These are phyloP conservation scores for Drosophila melanogaster DNA, from an alignment of 1,140 invertebrate genomes.

Conservation along the genomic window Release_6_plus_ISO1_MT NT_037436.4:13587501-13588000, in stretches of 20 bases:
- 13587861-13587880: slow-evolving; percentile 27
- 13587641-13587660: slow-evolving; percentile 39
- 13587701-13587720: slow-evolving; percentile 19
- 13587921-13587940: slow-evolving; percentile 58
- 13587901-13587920: slow-evolving; percentile 62
- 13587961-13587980: slow-evolving; percentile 84
- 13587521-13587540: slow-evolving; percentile 64
- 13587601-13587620: slow-evolving; percentile 80
- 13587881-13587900: slow-evolving; percentile 41
- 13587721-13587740: slow-evolving; percentile 38
- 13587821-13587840: slow-evolving; percentile 60
- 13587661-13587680: slow-evolving; percentile 14
- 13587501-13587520: slow-evolving; percentile 76
- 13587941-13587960: slow-evolving; percentile 70
- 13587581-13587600: slow-evolving; percentile 40
- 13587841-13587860: slow-evolving; percentile 60
- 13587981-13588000: slow-evolving; percentile 77
- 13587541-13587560: not conserved
- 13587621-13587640: slow-evolving; percentile 82
- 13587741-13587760: slow-evolving; percentile 82
- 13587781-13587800: not conserved
- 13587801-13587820: slow-evolving; percentile 27
- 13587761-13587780: slow-evolving; percentile 75
- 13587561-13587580: slow-evolving; percentile 49
- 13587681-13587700: slow-evolving; percentile 24